Percentiles rank a stretch among this genome's conserved stretches.
These are phyloP conservation scores for Lemur catta DNA, from an alignment of 2,797 vertebrate genomes.

Conservation along the genomic window DNA sequence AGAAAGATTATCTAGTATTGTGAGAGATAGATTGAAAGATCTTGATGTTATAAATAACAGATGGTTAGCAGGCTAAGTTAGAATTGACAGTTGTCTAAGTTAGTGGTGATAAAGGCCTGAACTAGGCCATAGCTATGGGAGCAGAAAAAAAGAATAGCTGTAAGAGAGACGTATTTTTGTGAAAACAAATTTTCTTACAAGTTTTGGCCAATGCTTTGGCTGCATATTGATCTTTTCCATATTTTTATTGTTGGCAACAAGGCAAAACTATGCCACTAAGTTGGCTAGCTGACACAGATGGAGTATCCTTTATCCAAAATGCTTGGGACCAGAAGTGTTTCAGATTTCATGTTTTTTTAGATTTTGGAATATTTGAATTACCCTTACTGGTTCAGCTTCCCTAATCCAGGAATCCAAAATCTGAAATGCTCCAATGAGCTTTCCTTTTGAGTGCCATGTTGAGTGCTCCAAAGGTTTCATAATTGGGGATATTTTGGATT, in stretches of 20 bases:
- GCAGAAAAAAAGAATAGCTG: not conserved
- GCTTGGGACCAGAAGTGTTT: not conserved
- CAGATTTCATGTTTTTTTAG: not conserved
- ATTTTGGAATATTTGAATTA: not conserved
- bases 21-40: not conserved
- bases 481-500: not conserved
- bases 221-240: not conserved
- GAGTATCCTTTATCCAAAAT: not conserved
- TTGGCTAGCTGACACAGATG: not conserved
- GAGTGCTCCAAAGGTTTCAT: not conserved
- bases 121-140: not conserved
- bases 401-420: not conserved
- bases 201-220: not conserved
- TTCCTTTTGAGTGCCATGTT: not conserved
- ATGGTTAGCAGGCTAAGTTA: slow-evolving; percentile 13
- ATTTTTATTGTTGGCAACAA: not conserved
- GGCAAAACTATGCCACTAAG: not conserved
- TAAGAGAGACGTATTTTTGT: not conserved
- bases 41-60: slow-evolving; percentile 11
- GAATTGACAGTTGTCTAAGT: not conserved
- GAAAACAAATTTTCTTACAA: not conserved
- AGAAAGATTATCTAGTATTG: not conserved
- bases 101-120: not conserved
- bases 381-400: not conserved
- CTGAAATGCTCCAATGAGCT: not conserved